A percentile compares a stretch with the other conserved stretches of the same genome.
phyloP scores from a whole-genome alignment of 2,113 vertebrate species.

The Puma concolor region DNA sequence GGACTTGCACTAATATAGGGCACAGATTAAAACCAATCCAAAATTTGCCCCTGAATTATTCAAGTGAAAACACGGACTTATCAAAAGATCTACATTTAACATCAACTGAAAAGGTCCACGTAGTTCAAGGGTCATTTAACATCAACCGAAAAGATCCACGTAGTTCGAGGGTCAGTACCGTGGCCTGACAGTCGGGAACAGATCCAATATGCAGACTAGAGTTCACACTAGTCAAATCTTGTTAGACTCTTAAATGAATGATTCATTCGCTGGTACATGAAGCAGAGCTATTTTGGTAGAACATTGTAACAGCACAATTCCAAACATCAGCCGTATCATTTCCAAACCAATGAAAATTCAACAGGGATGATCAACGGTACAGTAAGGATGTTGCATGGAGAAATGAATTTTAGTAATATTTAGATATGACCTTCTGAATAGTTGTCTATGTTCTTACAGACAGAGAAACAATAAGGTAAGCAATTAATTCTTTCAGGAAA shows the following conservation, averaged over 20 bases:
- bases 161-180: background rate
- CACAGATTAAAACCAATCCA: background rate
- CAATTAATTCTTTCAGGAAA: background rate
- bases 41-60: background rate
- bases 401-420: background rate
- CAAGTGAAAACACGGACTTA: background rate
- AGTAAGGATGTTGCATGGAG: background rate
- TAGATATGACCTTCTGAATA: background rate
- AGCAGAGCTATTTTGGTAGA: background rate
- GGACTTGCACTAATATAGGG: background rate
- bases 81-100: background rate
- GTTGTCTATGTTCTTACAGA: background rate
- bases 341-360: slow-evolving; percentile 39
- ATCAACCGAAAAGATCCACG: background rate
- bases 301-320: background rate
- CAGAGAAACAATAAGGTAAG: background rate
- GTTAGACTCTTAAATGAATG: background rate
- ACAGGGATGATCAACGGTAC: background rate
- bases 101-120: background rate
- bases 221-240: background rate
- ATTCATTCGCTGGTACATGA: background rate
- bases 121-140: background rate
- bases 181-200: background rate
- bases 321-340: background rate
- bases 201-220: background rate